Conservation (phyloP, 2,113 vertebrate species). For the Siniperca chuatsi region DNA sequence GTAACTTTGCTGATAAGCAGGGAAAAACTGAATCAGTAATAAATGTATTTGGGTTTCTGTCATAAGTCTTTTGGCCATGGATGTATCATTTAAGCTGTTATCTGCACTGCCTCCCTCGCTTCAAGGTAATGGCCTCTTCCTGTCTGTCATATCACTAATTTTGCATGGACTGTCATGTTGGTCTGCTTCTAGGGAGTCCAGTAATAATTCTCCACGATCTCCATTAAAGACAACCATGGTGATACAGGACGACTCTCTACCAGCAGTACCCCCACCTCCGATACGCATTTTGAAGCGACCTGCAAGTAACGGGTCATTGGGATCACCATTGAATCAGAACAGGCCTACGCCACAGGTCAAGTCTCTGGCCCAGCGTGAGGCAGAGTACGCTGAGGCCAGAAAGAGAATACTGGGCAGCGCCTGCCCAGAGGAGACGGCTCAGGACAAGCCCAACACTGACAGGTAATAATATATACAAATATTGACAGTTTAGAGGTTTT, state of each 20-base stretch:
- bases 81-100: neutral
- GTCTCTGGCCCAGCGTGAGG: slow-evolving; percentile 95
- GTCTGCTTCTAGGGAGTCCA: slow-evolving; percentile 86
- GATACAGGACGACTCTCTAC: slow-evolving; percentile 95
- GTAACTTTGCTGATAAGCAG: neutral
- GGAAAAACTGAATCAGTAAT: neutral
- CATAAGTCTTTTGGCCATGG: neutral
- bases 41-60: neutral
- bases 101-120: neutral
- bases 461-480: slow-evolving; percentile 85
- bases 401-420: slow-evolving; percentile 96
- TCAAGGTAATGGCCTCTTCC: neutral
- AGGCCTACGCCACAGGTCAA: slow-evolving; percentile 92
- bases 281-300: slow-evolving; percentile 98
- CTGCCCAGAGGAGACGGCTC: slow-evolving; percentile 92
- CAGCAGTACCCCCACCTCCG: slow-evolving; percentile 91
- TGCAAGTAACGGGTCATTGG: slow-evolving; percentile 91
- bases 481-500: neutral
- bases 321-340: slow-evolving; percentile 84
- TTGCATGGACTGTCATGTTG: neutral
- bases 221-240: slow-evolving; percentile 91
- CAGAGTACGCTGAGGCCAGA: slow-evolving; percentile 95
- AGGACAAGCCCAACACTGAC: slow-evolving; percentile 90
- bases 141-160: slow-evolving; percentile 17
- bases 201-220: slow-evolving; percentile 82